These are phyloP conservation scores for Aegotheles bennettii DNA, from an alignment of 2,113 vertebrate species.

Conservation along the genomic window DNA sequence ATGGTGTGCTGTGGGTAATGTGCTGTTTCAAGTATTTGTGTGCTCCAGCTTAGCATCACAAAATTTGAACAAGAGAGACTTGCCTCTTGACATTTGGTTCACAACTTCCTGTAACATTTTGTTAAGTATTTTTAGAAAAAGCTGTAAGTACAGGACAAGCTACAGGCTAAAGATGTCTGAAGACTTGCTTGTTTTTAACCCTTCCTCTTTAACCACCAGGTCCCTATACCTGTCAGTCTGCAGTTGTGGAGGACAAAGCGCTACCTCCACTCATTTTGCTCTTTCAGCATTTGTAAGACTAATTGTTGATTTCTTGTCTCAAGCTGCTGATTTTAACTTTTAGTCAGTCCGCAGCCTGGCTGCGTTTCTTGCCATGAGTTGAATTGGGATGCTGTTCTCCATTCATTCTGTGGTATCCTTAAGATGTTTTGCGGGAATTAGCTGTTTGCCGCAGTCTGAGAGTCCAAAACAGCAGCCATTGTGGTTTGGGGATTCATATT, in stretches of 20 bases:
- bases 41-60: neutral
- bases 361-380: neutral
- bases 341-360: neutral
- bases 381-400: neutral
- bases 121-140: neutral
- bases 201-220: neutral
- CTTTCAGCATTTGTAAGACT: neutral
- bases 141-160: neutral
- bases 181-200: neutral
- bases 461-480: neutral
- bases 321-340: neutral
- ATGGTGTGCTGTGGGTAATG: neutral
- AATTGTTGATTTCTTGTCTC: neutral
- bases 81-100: neutral
- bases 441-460: neutral
- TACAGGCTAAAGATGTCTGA: neutral
- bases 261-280: neutral
- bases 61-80: neutral
- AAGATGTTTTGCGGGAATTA: neutral
- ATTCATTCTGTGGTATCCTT: neutral
- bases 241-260: rapidly evolving
- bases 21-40: neutral
- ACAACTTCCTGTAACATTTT: neutral
- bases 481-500: neutral
- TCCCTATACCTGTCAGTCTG: neutral